These are phyloP conservation scores for Lynx canadensis DNA, from an alignment of 2,113 vertebrate species.

Conservation along the genomic window DNA sequence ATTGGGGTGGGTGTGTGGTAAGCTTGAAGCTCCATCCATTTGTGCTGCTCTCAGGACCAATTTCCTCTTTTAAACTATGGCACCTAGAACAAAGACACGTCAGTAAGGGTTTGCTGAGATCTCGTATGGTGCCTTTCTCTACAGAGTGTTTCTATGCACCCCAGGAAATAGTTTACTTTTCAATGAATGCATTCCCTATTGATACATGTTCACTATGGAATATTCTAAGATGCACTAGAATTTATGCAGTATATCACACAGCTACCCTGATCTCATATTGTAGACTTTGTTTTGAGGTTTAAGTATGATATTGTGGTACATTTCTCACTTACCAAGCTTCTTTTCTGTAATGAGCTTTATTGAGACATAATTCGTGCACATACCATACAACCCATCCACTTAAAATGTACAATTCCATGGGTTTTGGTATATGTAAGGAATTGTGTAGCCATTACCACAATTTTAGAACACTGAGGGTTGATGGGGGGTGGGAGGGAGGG, in stretches of 20 bases:
- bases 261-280: background rate
- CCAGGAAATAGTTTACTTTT: constrained; percentile 17
- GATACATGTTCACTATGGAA: background rate
- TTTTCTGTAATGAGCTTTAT: background rate
- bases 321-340: background rate
- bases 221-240: background rate
- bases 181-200: constrained; percentile 2
- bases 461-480: background rate
- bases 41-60: background rate
- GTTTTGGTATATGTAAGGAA: background rate
- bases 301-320: background rate
- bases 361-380: background rate
- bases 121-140: background rate
- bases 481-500: too few species aligned
- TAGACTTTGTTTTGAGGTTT: constrained; percentile 11
- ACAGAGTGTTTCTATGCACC: background rate
- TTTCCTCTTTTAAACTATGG: constrained; percentile 31
- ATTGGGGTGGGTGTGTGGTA: background rate
- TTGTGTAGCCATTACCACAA: background rate
- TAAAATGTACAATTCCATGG: background rate
- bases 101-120: constrained; percentile 23
- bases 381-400: background rate
- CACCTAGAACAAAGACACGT: background rate
- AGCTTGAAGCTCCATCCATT: background rate
- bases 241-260: constrained; percentile 25